Evolutionary conservation across 2,113 vertebrate species (phyloP).

Genomic region (Caretta caretta): DNA sequence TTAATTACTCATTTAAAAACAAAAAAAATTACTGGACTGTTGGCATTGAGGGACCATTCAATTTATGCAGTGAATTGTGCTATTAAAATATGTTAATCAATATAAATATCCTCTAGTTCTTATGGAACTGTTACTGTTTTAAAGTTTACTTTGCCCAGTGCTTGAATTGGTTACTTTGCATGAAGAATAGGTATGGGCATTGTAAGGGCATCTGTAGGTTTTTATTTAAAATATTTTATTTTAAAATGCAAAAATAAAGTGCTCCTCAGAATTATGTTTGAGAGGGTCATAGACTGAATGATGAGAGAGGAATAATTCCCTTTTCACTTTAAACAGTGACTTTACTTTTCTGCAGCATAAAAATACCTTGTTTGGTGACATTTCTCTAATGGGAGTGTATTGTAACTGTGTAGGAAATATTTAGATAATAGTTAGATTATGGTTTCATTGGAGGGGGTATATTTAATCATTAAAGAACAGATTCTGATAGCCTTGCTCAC

Average conservation of each 20-base stretch:
- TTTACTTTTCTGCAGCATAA: neutral
- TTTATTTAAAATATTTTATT: rapidly evolving
- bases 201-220: neutral
- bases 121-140: neutral
- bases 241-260: neutral
- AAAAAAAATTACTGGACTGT: neutral
- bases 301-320: neutral
- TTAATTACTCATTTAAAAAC: constrained; percentile 2
- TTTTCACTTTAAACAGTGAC: neutral
- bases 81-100: neutral
- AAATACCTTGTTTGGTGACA: neutral
- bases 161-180: neutral
- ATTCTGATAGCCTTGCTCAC: neutral
- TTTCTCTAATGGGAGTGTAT: neutral
- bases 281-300: neutral
- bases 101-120: neutral
- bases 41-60: neutral
- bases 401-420: neutral
- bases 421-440: neutral
- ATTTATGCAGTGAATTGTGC: constrained; percentile 1
- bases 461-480: neutral
- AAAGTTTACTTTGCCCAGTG: neutral
- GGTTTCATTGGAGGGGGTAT: neutral
- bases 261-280: neutral
- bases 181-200: rapidly evolving